phyloP scores from a whole-genome alignment of 2,797 vertebrate species.

The Platalea minor region DNA sequence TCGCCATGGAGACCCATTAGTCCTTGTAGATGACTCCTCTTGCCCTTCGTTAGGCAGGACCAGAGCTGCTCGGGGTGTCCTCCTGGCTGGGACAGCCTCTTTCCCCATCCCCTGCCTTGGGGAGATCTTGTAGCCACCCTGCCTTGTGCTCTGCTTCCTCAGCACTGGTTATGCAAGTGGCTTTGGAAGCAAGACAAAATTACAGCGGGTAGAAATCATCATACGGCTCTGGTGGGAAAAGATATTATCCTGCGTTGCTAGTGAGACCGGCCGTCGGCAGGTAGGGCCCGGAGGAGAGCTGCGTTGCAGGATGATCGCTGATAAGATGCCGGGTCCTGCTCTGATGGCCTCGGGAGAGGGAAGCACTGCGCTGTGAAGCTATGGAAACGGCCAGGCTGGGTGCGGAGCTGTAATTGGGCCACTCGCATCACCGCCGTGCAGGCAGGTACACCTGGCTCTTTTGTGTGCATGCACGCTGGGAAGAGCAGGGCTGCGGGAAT shows the following conservation, averaged over 20 bases:
- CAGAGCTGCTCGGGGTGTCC: background rate
- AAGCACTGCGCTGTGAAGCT: constrained; percentile 84
- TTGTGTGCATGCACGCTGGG: background rate
- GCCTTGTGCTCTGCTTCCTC: background rate
- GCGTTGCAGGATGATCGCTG: constrained; percentile 61
- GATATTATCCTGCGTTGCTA: background rate
- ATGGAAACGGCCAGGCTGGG: constrained; percentile 90
- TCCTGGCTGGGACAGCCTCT: background rate
- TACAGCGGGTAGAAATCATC: background rate
- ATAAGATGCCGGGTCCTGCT: constrained; percentile 88
- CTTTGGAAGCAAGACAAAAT: constrained; percentile 13
- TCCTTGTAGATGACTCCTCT: background rate
- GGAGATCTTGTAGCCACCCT: background rate
- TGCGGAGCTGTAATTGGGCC: constrained; percentile 88
- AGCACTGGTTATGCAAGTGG: background rate
- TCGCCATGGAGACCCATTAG: background rate
- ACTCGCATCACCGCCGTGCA: constrained; percentile 79
- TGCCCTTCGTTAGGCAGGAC: background rate
- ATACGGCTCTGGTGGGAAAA: constrained; percentile 2
- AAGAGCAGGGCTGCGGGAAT: background rate
- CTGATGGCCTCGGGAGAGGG: constrained; percentile 85
- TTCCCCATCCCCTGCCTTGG: background rate
- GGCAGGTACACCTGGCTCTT: constrained; percentile 83
- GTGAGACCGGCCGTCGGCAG: constrained; percentile 19
- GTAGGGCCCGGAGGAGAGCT: constrained; percentile 41